Percentiles rank a stretch among this genome's conserved stretches.
phyloP scores from a whole-genome alignment of 2,797 vertebrate genomes.

The Cottoperca gobio region DNA sequence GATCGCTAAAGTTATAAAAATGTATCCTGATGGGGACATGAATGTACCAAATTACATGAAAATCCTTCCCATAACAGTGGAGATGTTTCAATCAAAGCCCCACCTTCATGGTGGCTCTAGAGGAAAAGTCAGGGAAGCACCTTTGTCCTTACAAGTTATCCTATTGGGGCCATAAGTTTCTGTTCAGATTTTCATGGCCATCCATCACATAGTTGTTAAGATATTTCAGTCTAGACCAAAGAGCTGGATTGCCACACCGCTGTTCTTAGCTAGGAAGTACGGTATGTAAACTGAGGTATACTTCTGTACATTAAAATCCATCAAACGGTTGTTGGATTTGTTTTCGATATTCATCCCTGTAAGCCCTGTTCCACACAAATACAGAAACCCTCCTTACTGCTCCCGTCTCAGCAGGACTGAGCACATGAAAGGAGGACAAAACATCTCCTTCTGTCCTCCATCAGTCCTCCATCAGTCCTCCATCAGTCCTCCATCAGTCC shows the following conservation, averaged over 20 bases:
- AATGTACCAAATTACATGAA: neutral
- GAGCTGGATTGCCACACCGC: neutral
- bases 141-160: neutral
- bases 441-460: slow-evolving; percentile 47
- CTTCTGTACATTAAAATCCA: slow-evolving; percentile 2
- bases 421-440: slow-evolving; percentile 60
- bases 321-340: neutral
- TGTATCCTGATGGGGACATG: no score
- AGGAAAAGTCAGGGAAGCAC: neutral
- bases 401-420: slow-evolving; percentile 35
- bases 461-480: slow-evolving; percentile 40
- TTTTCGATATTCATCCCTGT: neutral
- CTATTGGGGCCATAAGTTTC: neutral
- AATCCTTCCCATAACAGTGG: no score
- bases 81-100: neutral
- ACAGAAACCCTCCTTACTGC: slow-evolving; percentile 39
- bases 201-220: neutral
- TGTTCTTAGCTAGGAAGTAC: neutral
- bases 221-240: neutral
- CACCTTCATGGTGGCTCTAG: neutral
- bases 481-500: slow-evolving; percentile 41
- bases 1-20: no score
- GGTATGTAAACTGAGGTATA: neutral
- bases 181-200: neutral
- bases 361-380: neutral